phyloP scores from a whole-genome alignment of 1,140 invertebrate genomes.

The Sminthurides bifidus region DNA sequence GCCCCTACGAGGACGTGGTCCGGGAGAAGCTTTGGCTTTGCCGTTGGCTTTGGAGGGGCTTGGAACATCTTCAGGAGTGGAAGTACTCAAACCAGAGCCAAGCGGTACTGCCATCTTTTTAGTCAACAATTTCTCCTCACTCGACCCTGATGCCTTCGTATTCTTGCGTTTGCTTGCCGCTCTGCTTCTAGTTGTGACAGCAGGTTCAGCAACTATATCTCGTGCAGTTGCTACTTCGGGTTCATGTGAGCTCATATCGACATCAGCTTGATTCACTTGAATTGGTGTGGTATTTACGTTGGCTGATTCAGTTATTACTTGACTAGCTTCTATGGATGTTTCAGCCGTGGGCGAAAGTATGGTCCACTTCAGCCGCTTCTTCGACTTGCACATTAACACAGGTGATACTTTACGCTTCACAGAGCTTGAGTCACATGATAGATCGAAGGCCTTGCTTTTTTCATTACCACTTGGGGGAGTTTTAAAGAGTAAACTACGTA shows the following conservation, averaged over 20 bases:
- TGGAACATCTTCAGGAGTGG: neutral
- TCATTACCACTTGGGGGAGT: conserved; percentile 9
- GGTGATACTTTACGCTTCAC: neutral
- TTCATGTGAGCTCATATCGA: neutral
- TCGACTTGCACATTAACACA: neutral
- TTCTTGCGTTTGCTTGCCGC: too few relatives aligned
- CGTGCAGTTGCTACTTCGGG: neutral
- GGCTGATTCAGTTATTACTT: neutral
- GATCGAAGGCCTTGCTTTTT: neutral
- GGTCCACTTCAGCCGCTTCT: conserved; percentile 15
- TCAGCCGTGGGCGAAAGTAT: neutral
- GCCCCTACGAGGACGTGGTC: neutral
- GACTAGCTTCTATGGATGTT: neutral
- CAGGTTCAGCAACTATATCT: neutral
- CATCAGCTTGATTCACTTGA: neutral
- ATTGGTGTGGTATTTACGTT: neutral
- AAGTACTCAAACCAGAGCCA: too few relatives aligned
- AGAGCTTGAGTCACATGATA: neutral
- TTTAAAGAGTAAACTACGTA: conserved; percentile 22
- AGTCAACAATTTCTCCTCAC: neutral
- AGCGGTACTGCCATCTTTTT: too few relatives aligned
- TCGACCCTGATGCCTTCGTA: too few relatives aligned
- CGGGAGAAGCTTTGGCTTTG: neutral
- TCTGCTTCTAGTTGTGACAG: neutral
- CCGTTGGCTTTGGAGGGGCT: neutral